Evolutionary conservation across 2,888 invertebrate genomes (phyloP), one percentile per base, ranked within the genome.

Genomic region (Ditula angustiorana): DNA sequence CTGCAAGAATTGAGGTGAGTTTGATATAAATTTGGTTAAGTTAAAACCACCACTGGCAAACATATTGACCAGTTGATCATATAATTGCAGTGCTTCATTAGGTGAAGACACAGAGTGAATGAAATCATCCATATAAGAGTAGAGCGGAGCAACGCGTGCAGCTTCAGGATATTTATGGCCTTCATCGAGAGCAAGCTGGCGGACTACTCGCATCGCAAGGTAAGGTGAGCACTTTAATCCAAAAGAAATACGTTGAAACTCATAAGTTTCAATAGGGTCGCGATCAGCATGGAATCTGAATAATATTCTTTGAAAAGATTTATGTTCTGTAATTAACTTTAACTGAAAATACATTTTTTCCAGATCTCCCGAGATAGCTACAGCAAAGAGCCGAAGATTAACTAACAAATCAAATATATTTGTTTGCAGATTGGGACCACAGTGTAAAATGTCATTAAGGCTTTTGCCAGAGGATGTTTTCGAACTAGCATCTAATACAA

Each of bases 191-290:
- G 60, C 58, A 24, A 66, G 63, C 41, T 66, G 62, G 3, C 55
- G 44, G 16, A 69, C 56, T n/a, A 65, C 62, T n/a, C 67, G 61
- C 67, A 67, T 62, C 7, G 69, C 67, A 16, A 69, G 56, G 44
- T 61, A 67, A 13, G 69, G 69, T 8, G 61, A 61, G 61, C 57
- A 61, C 0, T 55, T 33, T 1, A 50, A 11, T 1, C 60, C 59
- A 35, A 57, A 53, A 23, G 56, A 61, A 10, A 64, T 50, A 11
- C 58, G 5, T 23, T 60, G 37, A 16, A 66, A 64, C n/a, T 67
- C 33, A 35, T 58, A 67, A 16, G 33, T 63, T 24, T 59, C 56
- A n/a, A n/a, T n/a, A n/a, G n/a, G n/a, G n/a, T n/a, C n/a, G n/a
- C n/a, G n/a, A n/a, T n/a, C n/a, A n/a, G n/a, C n/a, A n/a, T n/a